Conservation (phyloP, 1,140 invertebrate genomes). For the Berghia stephanieae region DNA sequence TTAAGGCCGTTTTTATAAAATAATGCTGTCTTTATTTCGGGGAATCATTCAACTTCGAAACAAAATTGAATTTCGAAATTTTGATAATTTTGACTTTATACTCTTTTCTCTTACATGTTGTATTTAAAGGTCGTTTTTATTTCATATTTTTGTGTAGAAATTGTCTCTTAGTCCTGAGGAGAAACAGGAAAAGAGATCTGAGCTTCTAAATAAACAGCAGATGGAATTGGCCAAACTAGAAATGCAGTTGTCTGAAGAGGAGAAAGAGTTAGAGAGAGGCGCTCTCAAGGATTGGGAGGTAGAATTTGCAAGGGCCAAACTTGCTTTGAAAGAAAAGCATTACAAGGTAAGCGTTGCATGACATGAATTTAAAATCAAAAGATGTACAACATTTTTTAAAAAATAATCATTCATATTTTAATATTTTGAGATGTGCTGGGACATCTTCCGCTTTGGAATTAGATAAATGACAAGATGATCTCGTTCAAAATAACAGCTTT, state of each 20-base stretch:
- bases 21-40: not conserved
- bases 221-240: conserved; percentile 57
- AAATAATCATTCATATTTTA: not conserved
- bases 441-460: too few relatives aligned
- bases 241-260: conserved; percentile 46
- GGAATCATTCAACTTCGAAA: not conserved
- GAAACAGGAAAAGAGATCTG: conserved; percentile 48
- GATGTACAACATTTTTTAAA: not conserved
- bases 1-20: too few relatives aligned
- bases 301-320: conserved; percentile 59
- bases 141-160: conserved; percentile 43
- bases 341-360: conserved; percentile 52
- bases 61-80: not conserved
- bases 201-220: conserved; percentile 60
- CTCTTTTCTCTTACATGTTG: not conserved
- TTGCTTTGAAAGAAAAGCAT: conserved; percentile 61
- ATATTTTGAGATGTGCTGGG: too few relatives aligned
- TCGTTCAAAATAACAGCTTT: too few relatives aligned
- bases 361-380: not conserved
- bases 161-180: conserved; percentile 57
- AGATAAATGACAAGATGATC: too few relatives aligned
- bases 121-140: not conserved
- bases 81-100: too few relatives aligned
- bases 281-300: conserved; percentile 62
- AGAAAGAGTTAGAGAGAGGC: conserved; percentile 49